Percentiles rank a stretch among this genome's conserved stretches.
Conservation (phyloP, 2,113 vertebrate species). For the Pleuronectes platessa region DNA sequence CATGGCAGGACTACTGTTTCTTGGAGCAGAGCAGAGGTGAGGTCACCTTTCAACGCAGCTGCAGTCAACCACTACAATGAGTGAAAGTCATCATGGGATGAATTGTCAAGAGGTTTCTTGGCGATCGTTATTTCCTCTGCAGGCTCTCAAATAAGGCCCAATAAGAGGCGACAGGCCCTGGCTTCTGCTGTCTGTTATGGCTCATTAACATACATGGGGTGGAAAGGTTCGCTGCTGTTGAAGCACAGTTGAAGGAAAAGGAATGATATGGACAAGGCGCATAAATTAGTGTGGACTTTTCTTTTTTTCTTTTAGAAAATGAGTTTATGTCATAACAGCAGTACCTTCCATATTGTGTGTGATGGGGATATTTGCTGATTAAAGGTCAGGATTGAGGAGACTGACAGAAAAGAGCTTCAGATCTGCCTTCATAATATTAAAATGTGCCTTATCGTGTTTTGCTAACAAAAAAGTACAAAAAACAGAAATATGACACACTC, state of each 20-base stretch:
- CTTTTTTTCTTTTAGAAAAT: conserved; percentile 17
- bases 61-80: conserved; percentile 49
- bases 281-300: conserved; percentile 4
- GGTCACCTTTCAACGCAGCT: conserved; percentile 67
- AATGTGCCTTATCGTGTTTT: background rate
- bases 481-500: conserved; percentile 54
- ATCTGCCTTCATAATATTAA: background rate
- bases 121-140: conserved; percentile 67
- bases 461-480: background rate
- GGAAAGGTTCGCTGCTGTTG: conserved; percentile 66
- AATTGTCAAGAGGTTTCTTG: conserved; percentile 59
- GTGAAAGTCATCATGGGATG: conserved; percentile 54
- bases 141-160: conserved; percentile 46
- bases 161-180: conserved; percentile 74
- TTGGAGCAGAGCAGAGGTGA: conserved; percentile 65
- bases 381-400: background rate
- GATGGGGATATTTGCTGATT: background rate
- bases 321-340: background rate
- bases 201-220: conserved; percentile 68
- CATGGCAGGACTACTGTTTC: conserved; percentile 47
- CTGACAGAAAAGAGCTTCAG: background rate
- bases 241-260: conserved; percentile 34
- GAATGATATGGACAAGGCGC: conserved; percentile 35
- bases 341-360: background rate
- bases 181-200: conserved; percentile 77